Evolutionary conservation across 2,888 invertebrate genomes (phyloP).

Genomic region (Pogonocherus hispidulus): DNA sequence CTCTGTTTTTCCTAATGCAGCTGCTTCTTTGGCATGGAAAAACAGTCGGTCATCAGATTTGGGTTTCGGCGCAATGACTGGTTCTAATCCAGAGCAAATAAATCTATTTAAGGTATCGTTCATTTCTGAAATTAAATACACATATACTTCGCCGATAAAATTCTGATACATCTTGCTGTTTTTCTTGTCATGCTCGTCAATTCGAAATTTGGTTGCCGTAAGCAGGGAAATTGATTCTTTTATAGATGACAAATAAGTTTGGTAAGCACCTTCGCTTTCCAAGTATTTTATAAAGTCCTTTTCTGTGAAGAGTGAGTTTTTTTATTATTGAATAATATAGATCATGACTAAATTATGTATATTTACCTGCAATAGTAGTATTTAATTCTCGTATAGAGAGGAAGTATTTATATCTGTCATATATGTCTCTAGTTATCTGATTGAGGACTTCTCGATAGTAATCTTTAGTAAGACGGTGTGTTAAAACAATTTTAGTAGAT

Average conservation of each 20-base stretch:
- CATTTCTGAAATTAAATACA: conserved; percentile 59
- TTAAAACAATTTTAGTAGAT: conserved; percentile 53
- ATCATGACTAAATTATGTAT: background rate
- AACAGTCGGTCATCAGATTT: conserved; percentile 45
- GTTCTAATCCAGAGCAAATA: conserved; percentile 46
- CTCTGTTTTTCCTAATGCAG: conserved; percentile 56
- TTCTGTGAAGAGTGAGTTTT: conserved; percentile 33
- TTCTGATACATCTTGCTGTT: conserved; percentile 50
- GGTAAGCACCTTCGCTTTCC: conserved; percentile 53
- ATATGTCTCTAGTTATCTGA: conserved; percentile 58
- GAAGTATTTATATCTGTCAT: conserved; percentile 56
- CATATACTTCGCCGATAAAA: conserved; percentile 60
- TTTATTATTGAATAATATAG: background rate
- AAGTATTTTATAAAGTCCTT: conserved; percentile 54
- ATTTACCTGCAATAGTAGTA: conserved; percentile 43
- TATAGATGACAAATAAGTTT: conserved; percentile 59
- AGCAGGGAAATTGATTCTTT: conserved; percentile 56
- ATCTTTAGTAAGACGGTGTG: conserved; percentile 56
- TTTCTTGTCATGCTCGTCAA: conserved; percentile 39
- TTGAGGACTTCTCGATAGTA: conserved; percentile 59
- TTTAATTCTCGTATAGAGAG: conserved; percentile 35
- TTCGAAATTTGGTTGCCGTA: conserved; percentile 53
- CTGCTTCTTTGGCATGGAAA: conserved; percentile 64
- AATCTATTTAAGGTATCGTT: conserved; percentile 58
- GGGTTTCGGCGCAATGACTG: conserved; percentile 37